Evolutionary conservation across 2,113 vertebrate species (phyloP).

Genomic region (Illadopsis cleaveri): DNA sequence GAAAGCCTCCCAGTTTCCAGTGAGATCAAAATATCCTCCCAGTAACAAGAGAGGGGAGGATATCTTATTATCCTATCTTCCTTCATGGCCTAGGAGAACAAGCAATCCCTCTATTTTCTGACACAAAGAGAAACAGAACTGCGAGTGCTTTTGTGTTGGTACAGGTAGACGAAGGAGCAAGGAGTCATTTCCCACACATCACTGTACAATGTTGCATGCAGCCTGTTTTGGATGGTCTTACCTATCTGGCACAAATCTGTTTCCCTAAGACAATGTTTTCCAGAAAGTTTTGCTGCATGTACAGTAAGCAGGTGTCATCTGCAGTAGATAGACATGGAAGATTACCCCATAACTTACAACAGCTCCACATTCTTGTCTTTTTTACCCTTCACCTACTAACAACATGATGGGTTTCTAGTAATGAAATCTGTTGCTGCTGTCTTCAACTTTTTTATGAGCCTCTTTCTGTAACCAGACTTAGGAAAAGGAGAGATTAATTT

Average conservation of each 20-base stretch:
- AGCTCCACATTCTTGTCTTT: background rate
- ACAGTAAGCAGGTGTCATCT: background rate
- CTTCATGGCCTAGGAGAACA: background rate
- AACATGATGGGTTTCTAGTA: background rate
- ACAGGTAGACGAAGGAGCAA: background rate
- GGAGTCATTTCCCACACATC: background rate
- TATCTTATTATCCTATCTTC: background rate
- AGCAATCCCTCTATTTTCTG: background rate
- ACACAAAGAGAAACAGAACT: background rate
- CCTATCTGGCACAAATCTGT: background rate
- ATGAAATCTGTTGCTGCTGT: background rate
- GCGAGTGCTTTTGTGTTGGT: background rate
- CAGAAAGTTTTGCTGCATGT: background rate
- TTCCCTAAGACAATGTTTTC: background rate
- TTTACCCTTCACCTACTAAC: background rate
- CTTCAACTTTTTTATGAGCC: background rate
- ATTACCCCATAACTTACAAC: background rate
- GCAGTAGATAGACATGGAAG: background rate
- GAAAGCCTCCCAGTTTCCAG: background rate
- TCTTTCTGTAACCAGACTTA: background rate
- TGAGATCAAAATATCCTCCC: background rate
- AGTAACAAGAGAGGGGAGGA: background rate
- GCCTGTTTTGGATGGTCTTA: background rate
- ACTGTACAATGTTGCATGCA: background rate
- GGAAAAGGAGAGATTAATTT: background rate